Evolutionary conservation across 1,140 invertebrate species (phyloP), one percentile per base, ranked within the genome.

Genomic region (Ptiloglossa arizonensis): DNA sequence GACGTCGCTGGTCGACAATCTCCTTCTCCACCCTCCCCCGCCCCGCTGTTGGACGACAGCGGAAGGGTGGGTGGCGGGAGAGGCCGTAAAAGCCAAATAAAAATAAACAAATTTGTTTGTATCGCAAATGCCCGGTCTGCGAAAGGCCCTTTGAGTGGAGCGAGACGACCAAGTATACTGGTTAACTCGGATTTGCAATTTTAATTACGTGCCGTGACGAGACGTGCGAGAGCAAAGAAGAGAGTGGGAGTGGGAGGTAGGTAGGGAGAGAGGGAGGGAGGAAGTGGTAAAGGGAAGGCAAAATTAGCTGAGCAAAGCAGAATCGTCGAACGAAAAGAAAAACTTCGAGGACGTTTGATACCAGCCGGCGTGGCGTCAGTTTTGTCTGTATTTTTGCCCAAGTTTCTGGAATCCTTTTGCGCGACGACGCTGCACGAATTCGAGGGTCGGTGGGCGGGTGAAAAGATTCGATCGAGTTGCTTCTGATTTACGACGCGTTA

Each of bases 41-140:
- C 8, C 1, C n/a, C n/a, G n/a, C n/a, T n/a, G n/a, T n/a, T n/a
- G n/a, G 19, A 24, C n/a, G 29, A 9, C 5, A 41, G 38, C 0
- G 1, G 38, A 8, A 8, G 9, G 38, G 9, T 8, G 5, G 38
- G 38, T 27, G 19, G 19, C 5, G 15, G 5, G 29, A 29, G 52
- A 71, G 72, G 72, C 63, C 79, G 74, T 80, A 72, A 82, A 86
- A 86, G 86, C 77, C 84, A 89, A 90, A 89, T 89, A 90, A 91
- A 90, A 91, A 91, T 91, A 91, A 91, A 90, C 86, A 88, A 88
- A 90, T 88, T 87, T 89, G 86, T 90, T 90, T 91, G 90, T 89
- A 89, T 89, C 87, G 82, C 89, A 90, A 90, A 91, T 90, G 87
- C 87, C 78, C 82, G 81, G 81, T 83, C 80, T 75, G 71, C 80